Conservation (phyloP, 2,888 invertebrate species). For the Acleris holmiana region DNA sequence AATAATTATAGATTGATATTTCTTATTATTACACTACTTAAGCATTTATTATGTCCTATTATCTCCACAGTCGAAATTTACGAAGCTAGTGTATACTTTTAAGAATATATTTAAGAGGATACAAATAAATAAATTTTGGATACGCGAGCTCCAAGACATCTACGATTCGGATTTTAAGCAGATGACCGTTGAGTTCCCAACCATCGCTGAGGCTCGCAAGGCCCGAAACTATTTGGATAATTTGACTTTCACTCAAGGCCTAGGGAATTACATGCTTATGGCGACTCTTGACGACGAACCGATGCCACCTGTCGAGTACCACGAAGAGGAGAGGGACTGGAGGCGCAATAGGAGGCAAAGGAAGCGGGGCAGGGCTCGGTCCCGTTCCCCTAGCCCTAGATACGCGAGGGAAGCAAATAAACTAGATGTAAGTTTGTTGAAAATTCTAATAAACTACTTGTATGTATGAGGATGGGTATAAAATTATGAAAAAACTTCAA, state of each 20-base stretch:
- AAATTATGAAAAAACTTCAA: no score
- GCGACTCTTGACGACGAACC: neutral
- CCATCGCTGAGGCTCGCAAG: constrained; percentile 2
- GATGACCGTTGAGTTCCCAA: constrained; percentile 8
- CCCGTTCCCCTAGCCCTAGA: constrained; percentile 16
- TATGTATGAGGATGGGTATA: no score
- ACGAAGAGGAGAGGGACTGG: neutral
- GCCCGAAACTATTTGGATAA: constrained; percentile 17
- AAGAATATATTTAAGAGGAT: constrained; percentile 6
- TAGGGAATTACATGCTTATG: neutral
- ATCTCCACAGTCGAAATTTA: constrained; percentile 1
- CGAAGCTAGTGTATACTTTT: constrained; percentile 1
- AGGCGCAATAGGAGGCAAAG: neutral
- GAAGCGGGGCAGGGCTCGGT: neutral
- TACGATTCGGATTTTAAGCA: constrained; percentile 1
- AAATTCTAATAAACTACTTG: neutral
- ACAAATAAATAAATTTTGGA: constrained; percentile 25
- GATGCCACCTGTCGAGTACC: neutral
- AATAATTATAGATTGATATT: no score
- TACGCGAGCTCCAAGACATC: neutral
- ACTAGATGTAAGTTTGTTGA: constrained; percentile 41
- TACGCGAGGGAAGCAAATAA: constrained; percentile 27
- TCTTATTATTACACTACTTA: no score
- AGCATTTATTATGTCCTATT: neutral
- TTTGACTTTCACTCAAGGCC: neutral